phyloP scores from a whole-genome alignment of 2,797 vertebrate species.

The Cirrhinus molitorella region DNA sequence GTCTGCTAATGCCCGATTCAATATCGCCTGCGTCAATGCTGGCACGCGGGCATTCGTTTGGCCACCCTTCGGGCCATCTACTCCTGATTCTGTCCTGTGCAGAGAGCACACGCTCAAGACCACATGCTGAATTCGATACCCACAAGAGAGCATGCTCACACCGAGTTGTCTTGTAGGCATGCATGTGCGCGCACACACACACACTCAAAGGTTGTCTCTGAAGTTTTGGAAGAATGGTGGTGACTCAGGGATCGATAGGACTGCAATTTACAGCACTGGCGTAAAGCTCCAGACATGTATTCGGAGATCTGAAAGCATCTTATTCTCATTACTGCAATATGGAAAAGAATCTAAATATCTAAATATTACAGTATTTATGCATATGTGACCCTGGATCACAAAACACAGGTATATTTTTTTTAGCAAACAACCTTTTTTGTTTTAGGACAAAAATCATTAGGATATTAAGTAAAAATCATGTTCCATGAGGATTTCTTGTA shows the following conservation, averaged over 20 bases:
- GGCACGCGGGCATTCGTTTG: slow-evolving; percentile 60
- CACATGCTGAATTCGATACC: slow-evolving; percentile 6
- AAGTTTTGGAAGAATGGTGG: neutral
- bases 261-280: neutral
- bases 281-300: neutral
- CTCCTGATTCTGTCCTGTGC: slow-evolving; percentile 63
- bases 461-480: too few relatives aligned
- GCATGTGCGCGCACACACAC: neutral
- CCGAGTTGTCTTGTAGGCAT: neutral
- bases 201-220: neutral
- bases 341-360: neutral
- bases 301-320: neutral
- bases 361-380: neutral
- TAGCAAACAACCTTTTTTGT: too few relatives aligned
- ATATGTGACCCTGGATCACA: too few relatives aligned
- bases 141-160: slow-evolving; percentile 17
- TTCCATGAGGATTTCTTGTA: too few relatives aligned
- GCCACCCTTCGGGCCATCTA: slow-evolving; percentile 56
- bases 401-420: too few relatives aligned
- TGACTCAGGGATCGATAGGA: neutral
- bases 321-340: neutral
- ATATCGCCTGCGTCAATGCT: slow-evolving; percentile 54
- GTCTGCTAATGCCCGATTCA: slow-evolving; percentile 62
- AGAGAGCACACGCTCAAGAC: slow-evolving; percentile 64
- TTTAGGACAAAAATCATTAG: too few relatives aligned